Evolutionary conservation across 1,140 invertebrate species (phyloP).

Genomic region (Ceratina calcarata): DNA sequence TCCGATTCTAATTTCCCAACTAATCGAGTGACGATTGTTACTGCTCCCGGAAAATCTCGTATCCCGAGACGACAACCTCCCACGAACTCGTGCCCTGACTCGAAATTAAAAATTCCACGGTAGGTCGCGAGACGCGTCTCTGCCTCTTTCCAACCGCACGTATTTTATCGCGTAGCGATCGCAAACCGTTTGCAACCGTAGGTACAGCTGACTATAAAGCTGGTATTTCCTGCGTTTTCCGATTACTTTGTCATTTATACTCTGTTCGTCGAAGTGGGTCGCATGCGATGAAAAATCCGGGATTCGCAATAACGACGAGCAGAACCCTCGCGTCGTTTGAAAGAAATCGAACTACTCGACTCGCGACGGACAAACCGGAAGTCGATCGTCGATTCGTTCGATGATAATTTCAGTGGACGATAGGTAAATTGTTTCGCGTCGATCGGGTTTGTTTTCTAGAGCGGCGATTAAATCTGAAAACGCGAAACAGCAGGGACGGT

Average conservation of each 20-base stretch:
- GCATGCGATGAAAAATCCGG: background rate
- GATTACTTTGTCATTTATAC: too few species aligned
- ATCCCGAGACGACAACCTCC: background rate
- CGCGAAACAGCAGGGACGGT: constrained; percentile 9
- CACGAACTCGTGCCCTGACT: background rate
- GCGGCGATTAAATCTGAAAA: constrained; percentile 47
- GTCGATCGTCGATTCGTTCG: background rate
- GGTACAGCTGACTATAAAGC: too few species aligned
- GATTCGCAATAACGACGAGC: background rate
- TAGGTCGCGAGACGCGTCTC: too few species aligned
- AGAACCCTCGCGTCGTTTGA: background rate
- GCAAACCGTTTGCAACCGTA: too few species aligned
- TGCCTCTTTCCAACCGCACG: too few species aligned
- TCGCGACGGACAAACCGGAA: background rate
- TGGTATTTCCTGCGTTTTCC: too few species aligned
- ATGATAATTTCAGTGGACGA: too few species aligned
- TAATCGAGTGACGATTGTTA: background rate
- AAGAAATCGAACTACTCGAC: too few species aligned
- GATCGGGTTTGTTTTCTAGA: constrained; percentile 40
- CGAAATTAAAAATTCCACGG: constrained; percentile 44
- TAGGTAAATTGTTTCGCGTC: constrained; percentile 44
- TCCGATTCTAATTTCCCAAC: constrained; percentile 22
- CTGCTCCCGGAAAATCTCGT: constrained; percentile 4
- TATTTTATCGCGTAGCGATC: too few species aligned
- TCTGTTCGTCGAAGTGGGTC: too few species aligned